Evolutionary conservation across 2,888 invertebrate genomes (phyloP), one percentile per base, ranked within the genome.

Genomic region (Synanthedon myopaeformis): DNA sequence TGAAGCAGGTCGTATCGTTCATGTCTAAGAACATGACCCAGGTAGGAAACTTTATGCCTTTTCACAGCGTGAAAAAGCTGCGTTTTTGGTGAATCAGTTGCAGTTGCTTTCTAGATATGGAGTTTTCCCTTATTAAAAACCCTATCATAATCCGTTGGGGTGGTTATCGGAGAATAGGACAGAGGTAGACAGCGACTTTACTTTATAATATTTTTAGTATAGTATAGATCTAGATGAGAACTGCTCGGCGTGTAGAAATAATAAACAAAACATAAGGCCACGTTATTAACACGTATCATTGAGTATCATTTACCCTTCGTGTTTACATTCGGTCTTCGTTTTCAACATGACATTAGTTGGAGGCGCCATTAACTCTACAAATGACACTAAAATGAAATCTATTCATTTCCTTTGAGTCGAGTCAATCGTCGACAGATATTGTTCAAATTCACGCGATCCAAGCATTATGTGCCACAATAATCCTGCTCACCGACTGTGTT

Each of bases 381-480:
- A 87, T 84, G 87, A 84, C 86, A 87, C 84, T 80, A 81, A 81
- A 86, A 86, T 82, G 81, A 86, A 87, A 87, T 87, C 87, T 87
- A 86, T 87, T 87, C 86, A 87, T 87, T 87, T 87, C 84, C 85
- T 77, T 76, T 70, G 74, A 74, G 73, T 67, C 70, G 79, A 85
- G 84, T 83, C 86, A 83, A 85, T 85, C 79, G 83, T 69, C 72
- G 68, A 69, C 70, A 71, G 72, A 82, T 85, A 87, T 85, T 82
- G 84, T 82, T 66, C 70, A 74, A 77, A 76, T 82, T 75, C 88
- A 88, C 88, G 88, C 88, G 84, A 88, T 86, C 64, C 70, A 60
- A 64, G 69, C 87, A 88, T 88, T 88, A 87, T 11, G 13, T n/a
- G 8, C 35, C 35, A 35, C 45, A 45, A 12, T 45, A 45, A 13